Evolutionary conservation across 2,888 invertebrate species (phyloP).

Genomic region (Atrina japonica): DNA sequence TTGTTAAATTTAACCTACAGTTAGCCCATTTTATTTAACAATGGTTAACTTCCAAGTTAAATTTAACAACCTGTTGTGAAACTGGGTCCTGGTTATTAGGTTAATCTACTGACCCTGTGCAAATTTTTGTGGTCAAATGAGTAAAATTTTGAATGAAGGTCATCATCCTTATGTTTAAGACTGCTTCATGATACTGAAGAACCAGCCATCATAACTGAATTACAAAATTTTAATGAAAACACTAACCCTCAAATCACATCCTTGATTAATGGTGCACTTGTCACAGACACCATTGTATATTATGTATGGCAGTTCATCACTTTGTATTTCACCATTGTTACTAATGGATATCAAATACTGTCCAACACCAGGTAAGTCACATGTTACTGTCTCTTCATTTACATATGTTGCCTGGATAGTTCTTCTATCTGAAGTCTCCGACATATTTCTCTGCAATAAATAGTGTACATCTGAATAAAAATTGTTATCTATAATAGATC

Average conservation of each 20-base stretch:
- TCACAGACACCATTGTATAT: conserved; percentile 37
- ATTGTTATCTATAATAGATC: too few species aligned
- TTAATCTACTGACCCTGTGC: too few species aligned
- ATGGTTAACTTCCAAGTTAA: too few species aligned
- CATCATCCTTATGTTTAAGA: too few species aligned
- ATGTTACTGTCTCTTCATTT: conserved; percentile 28
- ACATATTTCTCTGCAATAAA: conserved; percentile 10
- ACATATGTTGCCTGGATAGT: conserved; percentile 24
- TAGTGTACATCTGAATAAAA: too few species aligned
- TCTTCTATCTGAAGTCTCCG: not conserved
- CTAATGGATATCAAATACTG: conserved; percentile 29
- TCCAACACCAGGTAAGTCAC: conserved; percentile 23
- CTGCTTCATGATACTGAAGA: not conserved
- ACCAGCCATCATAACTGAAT: not conserved
- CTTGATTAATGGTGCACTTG: conserved; percentile 18
- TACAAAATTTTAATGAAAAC: not conserved
- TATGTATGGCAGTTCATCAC: conserved; percentile 23
- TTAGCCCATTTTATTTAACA: too few species aligned
- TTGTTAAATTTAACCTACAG: too few species aligned
- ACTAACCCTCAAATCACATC: conserved; percentile 30
- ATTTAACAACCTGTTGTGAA: too few species aligned
- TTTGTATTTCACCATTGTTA: conserved; percentile 28
- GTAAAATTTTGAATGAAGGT: too few species aligned
- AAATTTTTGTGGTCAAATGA: too few species aligned
- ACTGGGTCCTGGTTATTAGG: too few species aligned